These are phyloP conservation scores for Hyles lineata DNA, from an alignment of 2,888 invertebrate genomes.

Conservation along the genomic window DNA sequence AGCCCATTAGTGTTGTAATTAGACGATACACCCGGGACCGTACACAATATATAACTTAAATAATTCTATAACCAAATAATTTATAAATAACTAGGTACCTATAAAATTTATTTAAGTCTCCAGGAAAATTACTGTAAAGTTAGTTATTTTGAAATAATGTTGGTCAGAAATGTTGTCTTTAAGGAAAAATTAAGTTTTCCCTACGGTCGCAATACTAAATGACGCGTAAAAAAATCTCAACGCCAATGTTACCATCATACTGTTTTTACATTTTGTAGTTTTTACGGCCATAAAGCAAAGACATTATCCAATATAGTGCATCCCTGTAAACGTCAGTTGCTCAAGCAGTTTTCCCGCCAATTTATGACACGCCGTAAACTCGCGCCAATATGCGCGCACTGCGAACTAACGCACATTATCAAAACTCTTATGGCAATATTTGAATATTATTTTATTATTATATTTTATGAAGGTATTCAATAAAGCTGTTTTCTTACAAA, in stretches of 20 bases:
- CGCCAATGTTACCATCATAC: too few species aligned
- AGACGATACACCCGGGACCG: neutral
- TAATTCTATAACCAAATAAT: too few species aligned
- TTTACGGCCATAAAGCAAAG: constrained; percentile 5
- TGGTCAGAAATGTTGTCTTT: too few species aligned
- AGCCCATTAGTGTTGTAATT: constrained; percentile 9
- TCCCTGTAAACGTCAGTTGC: constrained; percentile 46
- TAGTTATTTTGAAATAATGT: too few species aligned
- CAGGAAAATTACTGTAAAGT: too few species aligned
- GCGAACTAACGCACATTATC: constrained; percentile 13
- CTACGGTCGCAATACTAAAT: too few species aligned
- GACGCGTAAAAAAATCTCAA: too few species aligned
- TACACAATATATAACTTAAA: neutral
- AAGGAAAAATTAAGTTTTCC: too few species aligned
- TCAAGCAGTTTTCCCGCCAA: constrained; percentile 55
- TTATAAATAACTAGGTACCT: too few species aligned
- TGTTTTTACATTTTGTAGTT: neutral
- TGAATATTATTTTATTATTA: constrained; percentile 12
- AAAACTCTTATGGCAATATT: constrained; percentile 6
- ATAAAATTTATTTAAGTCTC: too few species aligned
- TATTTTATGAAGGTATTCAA: neutral
- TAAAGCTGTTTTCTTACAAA: neutral
- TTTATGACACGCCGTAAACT: constrained; percentile 62
- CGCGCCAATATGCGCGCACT: constrained; percentile 41
- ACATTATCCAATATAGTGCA: constrained; percentile 24